A percentile compares a stretch with the other conserved stretches of the same genome.
phyloP scores from a whole-genome alignment of 2,888 invertebrate species.

The Ophioninae sp. region DNA sequence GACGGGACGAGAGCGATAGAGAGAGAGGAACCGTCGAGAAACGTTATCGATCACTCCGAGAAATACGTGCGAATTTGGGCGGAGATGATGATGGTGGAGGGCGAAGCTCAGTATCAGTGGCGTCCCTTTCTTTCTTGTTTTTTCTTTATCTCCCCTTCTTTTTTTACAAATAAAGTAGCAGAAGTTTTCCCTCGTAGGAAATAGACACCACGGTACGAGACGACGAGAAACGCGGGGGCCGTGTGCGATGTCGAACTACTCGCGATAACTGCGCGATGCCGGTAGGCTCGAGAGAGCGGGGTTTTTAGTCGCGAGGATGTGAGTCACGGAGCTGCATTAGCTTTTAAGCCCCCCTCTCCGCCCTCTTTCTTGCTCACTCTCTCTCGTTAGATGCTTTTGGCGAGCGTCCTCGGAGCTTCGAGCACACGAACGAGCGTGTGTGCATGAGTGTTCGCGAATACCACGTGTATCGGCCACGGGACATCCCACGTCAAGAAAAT shows the following conservation, averaged over 20 bases:
- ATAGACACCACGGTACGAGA: too few species aligned
- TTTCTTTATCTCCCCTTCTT: too few species aligned
- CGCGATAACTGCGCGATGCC: constrained; percentile 45
- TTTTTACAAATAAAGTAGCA: too few species aligned
- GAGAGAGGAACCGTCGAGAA: neutral
- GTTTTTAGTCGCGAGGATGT: constrained; percentile 17
- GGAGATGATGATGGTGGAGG: too few species aligned
- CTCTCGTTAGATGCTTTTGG: neutral
- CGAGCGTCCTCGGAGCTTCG: constrained; percentile 30
- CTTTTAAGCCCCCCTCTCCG: constrained; percentile 44
- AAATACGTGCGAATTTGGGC: neutral
- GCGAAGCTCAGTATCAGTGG: too few species aligned
- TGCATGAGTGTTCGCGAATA: too few species aligned
- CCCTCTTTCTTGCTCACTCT: neutral
- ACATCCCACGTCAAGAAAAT: too few species aligned
- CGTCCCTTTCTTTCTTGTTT: too few species aligned
- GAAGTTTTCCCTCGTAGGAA: too few species aligned
- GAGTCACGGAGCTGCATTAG: constrained; percentile 50
- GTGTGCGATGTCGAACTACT: constrained; percentile 29
- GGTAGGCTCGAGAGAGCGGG: constrained; percentile 27
- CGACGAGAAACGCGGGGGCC: neutral
- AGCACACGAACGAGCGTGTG: too few species aligned
- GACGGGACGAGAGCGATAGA: neutral
- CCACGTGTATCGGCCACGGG: too few species aligned
- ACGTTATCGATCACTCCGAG: constrained; percentile 2